Evolutionary conservation across 2,888 invertebrate genomes (phyloP).

Genomic region (Eurytoma californica): DNA sequence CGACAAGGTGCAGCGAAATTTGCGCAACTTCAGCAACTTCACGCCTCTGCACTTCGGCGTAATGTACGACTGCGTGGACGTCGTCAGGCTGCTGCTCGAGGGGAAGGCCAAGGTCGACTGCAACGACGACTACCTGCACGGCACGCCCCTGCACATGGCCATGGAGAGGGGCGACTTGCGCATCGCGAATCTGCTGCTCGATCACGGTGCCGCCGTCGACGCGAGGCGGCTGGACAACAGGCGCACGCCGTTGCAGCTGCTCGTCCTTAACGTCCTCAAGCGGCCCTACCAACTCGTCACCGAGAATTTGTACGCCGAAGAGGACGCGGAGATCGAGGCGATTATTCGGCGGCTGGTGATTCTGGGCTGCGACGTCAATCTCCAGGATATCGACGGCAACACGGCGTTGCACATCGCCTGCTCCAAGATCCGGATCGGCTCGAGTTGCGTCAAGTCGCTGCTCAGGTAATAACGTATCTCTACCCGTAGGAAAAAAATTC

Average conservation of each 20-base stretch:
- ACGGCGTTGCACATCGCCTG: constrained; percentile 31
- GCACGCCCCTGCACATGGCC: constrained; percentile 18
- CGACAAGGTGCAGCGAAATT: not conserved
- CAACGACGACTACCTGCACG: not conserved
- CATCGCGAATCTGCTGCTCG: constrained; percentile 11
- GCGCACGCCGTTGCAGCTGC: constrained; percentile 3
- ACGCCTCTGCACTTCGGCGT: constrained; percentile 31
- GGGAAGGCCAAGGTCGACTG: constrained; percentile 1
- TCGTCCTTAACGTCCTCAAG: not conserved
- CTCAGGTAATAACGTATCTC: no score
- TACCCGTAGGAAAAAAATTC: no score
- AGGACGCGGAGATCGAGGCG: not conserved
- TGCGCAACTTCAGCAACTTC: not conserved
- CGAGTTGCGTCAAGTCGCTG: not conserved
- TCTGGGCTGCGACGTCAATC: constrained; percentile 11
- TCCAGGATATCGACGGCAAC: not conserved
- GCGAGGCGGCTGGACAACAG: not conserved
- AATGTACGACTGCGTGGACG: not conserved
- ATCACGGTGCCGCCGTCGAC: not conserved
- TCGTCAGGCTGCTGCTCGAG: not conserved
- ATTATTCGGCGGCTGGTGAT: not conserved
- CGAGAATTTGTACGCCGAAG: not conserved
- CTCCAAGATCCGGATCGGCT: not conserved
- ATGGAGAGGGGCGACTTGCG: not conserved
- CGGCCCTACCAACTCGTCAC: not conserved